These are phyloP conservation scores for Aradus depressus DNA, from an alignment of 2,888 invertebrate species.

Conservation along the genomic window DNA sequence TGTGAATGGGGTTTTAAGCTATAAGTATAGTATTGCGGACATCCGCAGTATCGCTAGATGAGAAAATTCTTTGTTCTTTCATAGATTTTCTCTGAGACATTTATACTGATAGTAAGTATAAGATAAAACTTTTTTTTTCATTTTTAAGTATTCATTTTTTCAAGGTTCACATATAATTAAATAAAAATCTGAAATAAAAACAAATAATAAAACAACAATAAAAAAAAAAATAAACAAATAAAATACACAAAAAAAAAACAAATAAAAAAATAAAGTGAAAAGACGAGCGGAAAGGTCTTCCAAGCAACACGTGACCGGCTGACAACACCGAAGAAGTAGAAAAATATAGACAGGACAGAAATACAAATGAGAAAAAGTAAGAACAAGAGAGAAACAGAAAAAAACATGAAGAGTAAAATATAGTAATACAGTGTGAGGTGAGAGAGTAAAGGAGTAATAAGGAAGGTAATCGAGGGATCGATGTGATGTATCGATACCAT, in stretches of 20 bases:
- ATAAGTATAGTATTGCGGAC: conserved; percentile 10
- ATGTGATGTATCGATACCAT: too few species aligned
- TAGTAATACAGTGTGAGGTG: conserved; percentile 12
- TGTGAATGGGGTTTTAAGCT: conserved; percentile 15
- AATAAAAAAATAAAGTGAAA: conserved; percentile 16
- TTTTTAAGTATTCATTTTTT: conserved; percentile 1
- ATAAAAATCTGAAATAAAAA: conserved; percentile 5
- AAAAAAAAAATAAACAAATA: conserved; percentile 1
- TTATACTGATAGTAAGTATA: neutral
- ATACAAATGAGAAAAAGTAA: conserved; percentile 26
- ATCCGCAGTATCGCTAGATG: conserved; percentile 28
- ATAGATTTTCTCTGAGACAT: conserved; percentile 22
- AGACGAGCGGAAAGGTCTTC: conserved; percentile 26
- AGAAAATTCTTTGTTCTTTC: conserved; percentile 44
- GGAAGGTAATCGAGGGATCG: too few species aligned
- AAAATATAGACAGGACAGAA: conserved; percentile 24
- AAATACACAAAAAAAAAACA: conserved; percentile 1
- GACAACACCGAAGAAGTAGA: conserved; percentile 28
- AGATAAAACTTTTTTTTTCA: neutral
- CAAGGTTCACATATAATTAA: neutral
- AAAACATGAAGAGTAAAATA: conserved; percentile 28
- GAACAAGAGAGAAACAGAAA: conserved; percentile 22
- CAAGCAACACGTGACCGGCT: conserved; percentile 26
- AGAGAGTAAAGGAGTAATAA: too few species aligned
- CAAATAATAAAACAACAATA: conserved; percentile 1